A percentile compares a stretch with the other conserved stretches of the same genome.
Conservation (phyloP, 1,140 invertebrate genomes). For the Gonioctena quinquepunctata region DNA sequence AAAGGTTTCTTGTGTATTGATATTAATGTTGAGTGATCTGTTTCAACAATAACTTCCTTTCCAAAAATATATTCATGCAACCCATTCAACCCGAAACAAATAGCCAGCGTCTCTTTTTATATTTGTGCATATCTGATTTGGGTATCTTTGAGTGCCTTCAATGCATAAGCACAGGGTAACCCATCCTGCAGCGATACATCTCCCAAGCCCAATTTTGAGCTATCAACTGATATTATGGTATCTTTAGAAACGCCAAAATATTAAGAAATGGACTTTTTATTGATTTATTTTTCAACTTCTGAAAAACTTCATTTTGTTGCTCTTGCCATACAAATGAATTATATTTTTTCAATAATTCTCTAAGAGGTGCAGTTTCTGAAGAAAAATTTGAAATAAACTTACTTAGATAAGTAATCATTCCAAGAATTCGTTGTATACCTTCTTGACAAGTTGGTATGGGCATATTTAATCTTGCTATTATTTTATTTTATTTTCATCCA, state of each 20-base stretch:
- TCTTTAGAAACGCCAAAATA: slow-evolving; percentile 25
- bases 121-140: slow-evolving; percentile 44
- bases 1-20: slow-evolving; percentile 42
- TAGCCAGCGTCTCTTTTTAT: background rate
- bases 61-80: slow-evolving; percentile 46
- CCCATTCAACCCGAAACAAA: background rate
- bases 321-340: slow-evolving; percentile 50
- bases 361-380: too few relatives aligned
- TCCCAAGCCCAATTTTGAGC: slow-evolving; percentile 49
- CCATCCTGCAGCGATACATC: slow-evolving; percentile 47
- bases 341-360: slow-evolving; percentile 45
- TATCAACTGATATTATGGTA: slow-evolving; percentile 44
- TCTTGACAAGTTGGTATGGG: slow-evolving; percentile 35
- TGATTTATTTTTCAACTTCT: slow-evolving; percentile 42
- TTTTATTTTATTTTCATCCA: too few relatives aligned
- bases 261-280: slow-evolving; percentile 42
- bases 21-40: slow-evolving; percentile 44
- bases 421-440: slow-evolving; percentile 46
- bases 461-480: slow-evolving; percentile 11
- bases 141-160: slow-evolving; percentile 47
- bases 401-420: slow-evolving; percentile 36
- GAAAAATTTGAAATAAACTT: slow-evolving; percentile 33
- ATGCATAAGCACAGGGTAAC: slow-evolving; percentile 49
- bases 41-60: slow-evolving; percentile 33
- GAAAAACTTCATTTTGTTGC: slow-evolving; percentile 41